Base-by-base conservation (phyloP, 2,113 vertebrate genomes). In the Carassius auratus region DNA sequence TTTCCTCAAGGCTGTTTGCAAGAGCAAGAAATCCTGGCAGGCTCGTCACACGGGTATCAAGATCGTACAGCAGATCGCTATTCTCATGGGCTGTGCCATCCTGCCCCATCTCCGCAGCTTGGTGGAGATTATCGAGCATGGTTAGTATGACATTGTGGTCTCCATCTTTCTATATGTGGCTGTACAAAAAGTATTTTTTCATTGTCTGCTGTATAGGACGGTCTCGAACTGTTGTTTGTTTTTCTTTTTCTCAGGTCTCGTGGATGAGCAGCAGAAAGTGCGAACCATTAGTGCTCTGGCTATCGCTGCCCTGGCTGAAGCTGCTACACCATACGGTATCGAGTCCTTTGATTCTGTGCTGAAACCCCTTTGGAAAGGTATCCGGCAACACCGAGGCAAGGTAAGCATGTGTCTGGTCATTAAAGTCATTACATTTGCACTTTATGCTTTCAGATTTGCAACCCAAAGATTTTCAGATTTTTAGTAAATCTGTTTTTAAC, bases 1-100 rank as follows among this genome's bases (percentile, higher is more conserved):
- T 13, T 99, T 99, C 91, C 94, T 99, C 90, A 99, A 99, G 93
- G 98, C 98, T 21, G 98, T 99, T 84, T 99, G 98, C 76, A 99
- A 99, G 91, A 99, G 98, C 94, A 99, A 99, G 90, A 99, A 99
- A 79, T 99, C 98, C 5, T 99, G 98, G 98, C 98, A 99, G 89
- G 98, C 98, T 0, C 93, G 98, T 1, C 98, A 99, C 90, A 99
- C 98, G 0, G 98, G 98, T 90, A 99, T 99, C 93, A 99, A 99
- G 93, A 99, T 99, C 50, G 98, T 99, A 4, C 98, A 99, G 93
- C 98, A 99, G 92, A 99, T 99, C 73, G 98, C 98, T 88, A 99
- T 99, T 93, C 97, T 99, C 33, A 99, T 99, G 98, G 98, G 98
- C 87, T 99, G 98, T 85, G 98, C 98, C 76, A 99, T 99, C 89